Evolutionary conservation across 2,888 invertebrate genomes (phyloP), one percentile per base, ranked within the genome.

Genomic region (Lithophane socia): DNA sequence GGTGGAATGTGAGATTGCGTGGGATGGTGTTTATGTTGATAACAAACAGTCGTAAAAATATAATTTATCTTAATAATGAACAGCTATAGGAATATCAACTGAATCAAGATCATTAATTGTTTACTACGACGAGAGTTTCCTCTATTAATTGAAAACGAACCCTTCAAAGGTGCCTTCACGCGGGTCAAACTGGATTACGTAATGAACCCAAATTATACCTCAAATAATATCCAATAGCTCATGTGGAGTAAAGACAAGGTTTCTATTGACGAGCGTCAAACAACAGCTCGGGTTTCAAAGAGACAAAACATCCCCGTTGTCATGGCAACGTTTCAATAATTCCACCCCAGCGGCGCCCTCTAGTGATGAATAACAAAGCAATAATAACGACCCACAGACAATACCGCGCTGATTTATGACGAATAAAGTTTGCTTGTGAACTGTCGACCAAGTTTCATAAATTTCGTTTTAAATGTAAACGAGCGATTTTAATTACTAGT

Each of bases 331-430:
- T 42, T 12, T 61, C 58, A 71, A 49, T 80, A 82, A 78, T 77
- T 76, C 66, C 60, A 58, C n/a, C 66, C 42, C 44, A 8, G 18
- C 61, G 21, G 44, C 76, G 70, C 58, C 66, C 74, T 70, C 67
- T 68, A 60, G 75, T 80, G 73, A 79, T 73, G 75, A 84, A 82
- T 85, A 79, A 82, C 82, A 81, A 72, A 80, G 82, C 75, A 80
- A 81, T 80, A 83, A 80, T 79, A 83, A 77, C 75, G 76, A 82
- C 49, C 74, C 58, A 71, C 67, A 72, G 80, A 84, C 82, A 88
- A 88, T 82, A 79, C 64, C 68, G 63, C 69, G 60, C 70, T 85
- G 78, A 85, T 88, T 87, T 78, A 88, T 84, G 37, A 66, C 65
- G 66, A 70, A 75, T 77, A 73, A 80, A 85, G 69, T 84, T 80